phyloP scores from a whole-genome alignment of 2,888 invertebrate genomes.

The Apamea monoglypha region DNA sequence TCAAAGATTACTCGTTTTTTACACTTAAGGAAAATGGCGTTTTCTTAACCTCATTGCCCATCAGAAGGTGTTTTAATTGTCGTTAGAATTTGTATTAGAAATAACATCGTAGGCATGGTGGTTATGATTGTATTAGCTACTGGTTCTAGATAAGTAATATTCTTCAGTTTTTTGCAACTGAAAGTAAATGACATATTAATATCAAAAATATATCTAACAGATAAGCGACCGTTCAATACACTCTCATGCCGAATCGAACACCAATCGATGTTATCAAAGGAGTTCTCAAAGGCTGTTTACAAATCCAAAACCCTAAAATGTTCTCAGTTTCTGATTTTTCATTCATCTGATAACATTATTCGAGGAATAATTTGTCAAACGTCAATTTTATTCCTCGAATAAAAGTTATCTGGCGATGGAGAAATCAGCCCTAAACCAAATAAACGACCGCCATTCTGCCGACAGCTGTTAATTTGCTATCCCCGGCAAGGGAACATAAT shows the following conservation, averaged over 20 bases:
- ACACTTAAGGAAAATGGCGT: slow-evolving; percentile 27
- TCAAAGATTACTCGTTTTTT: slow-evolving; percentile 29
- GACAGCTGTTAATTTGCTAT: not conserved
- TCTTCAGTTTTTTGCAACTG: not conserved
- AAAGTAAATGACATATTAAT: not conserved
- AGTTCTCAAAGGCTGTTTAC: not conserved
- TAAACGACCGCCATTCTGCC: not conserved
- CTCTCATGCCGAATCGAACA: not conserved
- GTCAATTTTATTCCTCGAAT: too few species aligned
- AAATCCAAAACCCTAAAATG: not conserved
- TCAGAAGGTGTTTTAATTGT: not conserved
- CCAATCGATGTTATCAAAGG: not conserved
- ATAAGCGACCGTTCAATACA: not conserved
- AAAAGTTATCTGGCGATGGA: too few species aligned
- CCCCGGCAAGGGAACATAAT: not conserved
- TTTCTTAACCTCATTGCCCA: not conserved
- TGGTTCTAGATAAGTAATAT: not conserved
- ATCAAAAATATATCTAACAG: not conserved
- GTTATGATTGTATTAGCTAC: not conserved
- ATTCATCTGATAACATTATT: too few species aligned
- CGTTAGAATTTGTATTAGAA: not conserved
- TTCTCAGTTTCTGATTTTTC: too few species aligned
- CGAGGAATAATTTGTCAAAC: too few species aligned
- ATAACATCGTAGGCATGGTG: not conserved
- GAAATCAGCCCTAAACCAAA: not conserved